Percentiles rank a stretch among this genome's conserved stretches.
Conservation (phyloP, 1,140 invertebrate genomes). For the Dryas iulia region DNA sequence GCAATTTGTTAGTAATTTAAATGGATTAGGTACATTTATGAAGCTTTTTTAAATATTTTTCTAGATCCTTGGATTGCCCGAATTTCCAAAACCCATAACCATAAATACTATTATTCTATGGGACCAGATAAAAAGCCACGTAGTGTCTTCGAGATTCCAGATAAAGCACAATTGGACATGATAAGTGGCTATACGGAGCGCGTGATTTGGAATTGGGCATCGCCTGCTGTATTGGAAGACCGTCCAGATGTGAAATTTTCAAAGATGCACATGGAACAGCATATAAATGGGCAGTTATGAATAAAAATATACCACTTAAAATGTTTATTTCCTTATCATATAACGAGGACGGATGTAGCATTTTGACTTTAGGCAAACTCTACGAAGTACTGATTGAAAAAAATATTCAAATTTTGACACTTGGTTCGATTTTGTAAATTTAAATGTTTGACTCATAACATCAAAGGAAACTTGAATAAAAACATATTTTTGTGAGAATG, state of each 20-base stretch:
- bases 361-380: too few relatives aligned
- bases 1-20: constrained; percentile 69
- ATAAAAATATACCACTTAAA: neutral
- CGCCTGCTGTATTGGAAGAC: constrained; percentile 54
- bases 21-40: constrained; percentile 43
- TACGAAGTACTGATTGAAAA: too few relatives aligned
- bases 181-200: constrained; percentile 44
- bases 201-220: constrained; percentile 62
- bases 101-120: constrained; percentile 58
- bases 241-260: constrained; percentile 42
- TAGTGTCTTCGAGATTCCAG: constrained; percentile 53
- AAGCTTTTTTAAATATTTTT: constrained; percentile 29
- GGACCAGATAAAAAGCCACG: constrained; percentile 43
- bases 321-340: neutral
- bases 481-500: too few relatives aligned
- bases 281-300: constrained; percentile 35
- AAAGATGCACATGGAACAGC: constrained; percentile 49
- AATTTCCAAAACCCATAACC: constrained; percentile 58
- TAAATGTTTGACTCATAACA: too few relatives aligned
- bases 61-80: constrained; percentile 69
- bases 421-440: too few relatives aligned
- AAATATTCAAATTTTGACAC: too few relatives aligned
- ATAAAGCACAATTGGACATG: constrained; percentile 55
- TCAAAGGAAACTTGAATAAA: too few relatives aligned
- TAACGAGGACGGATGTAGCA: too few relatives aligned